phyloP scores from a whole-genome alignment of 1,140 invertebrate species.

The Adelges cooleyi region DNA sequence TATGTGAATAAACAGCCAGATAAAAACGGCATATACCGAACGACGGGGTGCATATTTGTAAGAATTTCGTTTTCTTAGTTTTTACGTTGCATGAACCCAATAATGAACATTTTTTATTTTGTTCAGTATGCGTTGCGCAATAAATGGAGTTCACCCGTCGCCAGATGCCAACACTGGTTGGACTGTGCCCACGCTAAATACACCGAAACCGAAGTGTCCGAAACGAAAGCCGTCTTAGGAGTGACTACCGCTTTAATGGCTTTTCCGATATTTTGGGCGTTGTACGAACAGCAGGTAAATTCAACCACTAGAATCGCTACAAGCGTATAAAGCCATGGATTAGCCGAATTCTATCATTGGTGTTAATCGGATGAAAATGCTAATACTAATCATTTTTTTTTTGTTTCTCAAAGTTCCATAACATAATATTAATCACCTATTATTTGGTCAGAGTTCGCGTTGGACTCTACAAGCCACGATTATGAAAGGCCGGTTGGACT shows the following conservation, averaged over 20 bases:
- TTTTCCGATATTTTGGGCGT: constrained; percentile 76
- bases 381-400: no score
- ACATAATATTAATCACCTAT: no score
- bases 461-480: constrained; percentile 52
- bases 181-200: constrained; percentile 61
- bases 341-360: no score
- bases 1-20: constrained; percentile 68
- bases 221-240: constrained; percentile 58
- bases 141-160: background rate
- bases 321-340: no score
- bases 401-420: no score
- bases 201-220: constrained; percentile 52
- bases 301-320: no score
- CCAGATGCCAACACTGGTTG: constrained; percentile 55
- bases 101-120: constrained; percentile 9
- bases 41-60: constrained; percentile 65
- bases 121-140: constrained; percentile 7
- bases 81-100: no score
- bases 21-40: constrained; percentile 70
- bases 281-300: constrained; percentile 73
- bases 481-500: constrained; percentile 52
- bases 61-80: no score
- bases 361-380: no score
- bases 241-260: constrained; percentile 68
- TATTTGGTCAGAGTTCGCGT: constrained; percentile 39